A percentile compares a stretch with the other conserved stretches of the same genome.
phyloP scores from a whole-genome alignment of 2,888 invertebrate species.

The Agonopterix subpropinquella region DNA sequence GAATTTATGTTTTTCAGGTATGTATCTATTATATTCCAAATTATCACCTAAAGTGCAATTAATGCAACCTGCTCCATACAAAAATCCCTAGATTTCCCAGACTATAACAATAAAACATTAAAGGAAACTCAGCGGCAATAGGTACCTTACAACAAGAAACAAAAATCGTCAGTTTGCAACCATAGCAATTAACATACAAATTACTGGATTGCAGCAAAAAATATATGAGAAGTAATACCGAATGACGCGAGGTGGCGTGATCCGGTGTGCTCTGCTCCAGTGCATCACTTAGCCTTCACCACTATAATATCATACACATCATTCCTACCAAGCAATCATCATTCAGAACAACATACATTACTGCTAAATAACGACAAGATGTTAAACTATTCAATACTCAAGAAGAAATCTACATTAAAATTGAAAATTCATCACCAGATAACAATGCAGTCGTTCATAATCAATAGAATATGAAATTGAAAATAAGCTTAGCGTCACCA shows the following conservation, averaged over 20 bases:
- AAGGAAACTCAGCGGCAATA: background rate
- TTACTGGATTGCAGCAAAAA: constrained; percentile 17
- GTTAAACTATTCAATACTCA: no score
- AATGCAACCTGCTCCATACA: no score
- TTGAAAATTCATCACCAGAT: no score
- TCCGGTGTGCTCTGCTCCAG: constrained; percentile 19
- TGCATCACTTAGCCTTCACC: constrained; percentile 18
- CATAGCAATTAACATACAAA: constrained; percentile 15
- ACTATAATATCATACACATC: background rate
- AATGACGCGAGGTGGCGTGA: constrained; percentile 42
- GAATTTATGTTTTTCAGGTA: no score
- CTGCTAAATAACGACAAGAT: background rate
- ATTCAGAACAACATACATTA: constrained; percentile 2
- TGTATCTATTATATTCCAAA: no score
- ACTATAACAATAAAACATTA: background rate
- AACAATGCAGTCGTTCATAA: no score
- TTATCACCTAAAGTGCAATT: no score
- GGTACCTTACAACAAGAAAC: background rate
- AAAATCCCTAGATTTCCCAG: no score
- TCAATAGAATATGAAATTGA: no score
- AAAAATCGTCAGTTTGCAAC: constrained; percentile 7
- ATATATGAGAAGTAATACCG: constrained; percentile 8
- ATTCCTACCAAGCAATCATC: background rate
- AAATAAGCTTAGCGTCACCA: no score
- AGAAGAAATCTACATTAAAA: no score